These are phyloP conservation scores for Trachemys scripta DNA, from an alignment of 2,113 vertebrate species.

Conservation along the genomic window DNA sequence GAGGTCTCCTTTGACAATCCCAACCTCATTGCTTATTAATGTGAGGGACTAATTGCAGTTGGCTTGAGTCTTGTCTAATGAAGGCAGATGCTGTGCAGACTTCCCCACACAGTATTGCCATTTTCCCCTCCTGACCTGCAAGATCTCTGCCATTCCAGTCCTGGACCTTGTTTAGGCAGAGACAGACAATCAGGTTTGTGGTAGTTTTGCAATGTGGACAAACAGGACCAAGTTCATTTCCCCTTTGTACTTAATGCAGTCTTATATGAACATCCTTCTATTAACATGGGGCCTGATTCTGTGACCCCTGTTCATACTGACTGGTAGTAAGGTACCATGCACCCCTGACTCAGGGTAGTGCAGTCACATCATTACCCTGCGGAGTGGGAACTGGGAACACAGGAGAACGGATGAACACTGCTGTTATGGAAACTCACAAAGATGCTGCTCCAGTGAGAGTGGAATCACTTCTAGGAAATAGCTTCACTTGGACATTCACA, in stretches of 20 bases:
- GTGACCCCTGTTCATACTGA: neutral
- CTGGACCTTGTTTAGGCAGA: neutral
- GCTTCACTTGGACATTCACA: neutral
- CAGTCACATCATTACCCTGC: neutral
- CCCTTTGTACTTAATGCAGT: neutral
- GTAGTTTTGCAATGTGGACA: neutral
- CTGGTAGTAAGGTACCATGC: too few species aligned
- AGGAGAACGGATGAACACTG: too few species aligned
- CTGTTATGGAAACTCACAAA: too few species aligned
- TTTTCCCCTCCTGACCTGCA: neutral
- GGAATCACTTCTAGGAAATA: neutral
- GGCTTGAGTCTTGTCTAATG: neutral
- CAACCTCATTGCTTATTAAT: neutral
- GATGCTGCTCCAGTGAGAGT: too few species aligned
- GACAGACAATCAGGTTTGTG: neutral
- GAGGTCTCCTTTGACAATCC: neutral
- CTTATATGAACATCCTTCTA: neutral
- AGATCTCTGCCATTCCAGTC: neutral
- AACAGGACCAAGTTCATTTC: neutral
- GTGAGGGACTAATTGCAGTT: neutral
- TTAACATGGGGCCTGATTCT: neutral
- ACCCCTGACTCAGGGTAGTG: neutral
- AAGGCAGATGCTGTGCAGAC: neutral
- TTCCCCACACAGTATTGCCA: neutral
- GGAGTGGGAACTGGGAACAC: too few species aligned